Evolutionary conservation across 2,888 invertebrate genomes (phyloP).

Genomic region (Rhimphoctona megacephalus): DNA sequence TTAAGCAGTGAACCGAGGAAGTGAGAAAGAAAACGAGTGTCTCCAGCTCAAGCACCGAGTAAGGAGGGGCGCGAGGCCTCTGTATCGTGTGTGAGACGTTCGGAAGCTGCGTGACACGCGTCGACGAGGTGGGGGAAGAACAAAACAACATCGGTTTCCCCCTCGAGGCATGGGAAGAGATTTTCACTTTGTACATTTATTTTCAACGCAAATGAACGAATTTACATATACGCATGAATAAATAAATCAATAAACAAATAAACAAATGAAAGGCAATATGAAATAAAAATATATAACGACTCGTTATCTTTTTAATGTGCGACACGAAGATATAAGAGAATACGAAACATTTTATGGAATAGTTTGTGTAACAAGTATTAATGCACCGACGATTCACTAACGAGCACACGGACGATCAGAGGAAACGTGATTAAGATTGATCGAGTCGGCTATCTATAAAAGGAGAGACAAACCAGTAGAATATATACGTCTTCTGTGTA

Average conservation of each 20-base stretch:
- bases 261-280: neutral
- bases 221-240: neutral
- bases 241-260: neutral
- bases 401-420: constrained; percentile 57
- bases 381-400: constrained; percentile 61
- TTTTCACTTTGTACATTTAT: neutral
- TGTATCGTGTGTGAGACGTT: constrained; percentile 56
- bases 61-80: constrained; percentile 31
- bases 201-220: neutral
- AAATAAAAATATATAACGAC: neutral
- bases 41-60: constrained; percentile 45
- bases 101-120: constrained; percentile 67
- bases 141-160: constrained; percentile 7
- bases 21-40: constrained; percentile 60
- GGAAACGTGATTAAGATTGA: constrained; percentile 64
- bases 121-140: constrained; percentile 40
- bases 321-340: too few relatives aligned
- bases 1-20: constrained; percentile 30
- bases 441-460: constrained; percentile 55
- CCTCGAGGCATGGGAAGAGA: neutral
- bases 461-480: constrained; percentile 47
- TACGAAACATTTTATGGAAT: neutral
- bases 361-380: constrained; percentile 34
- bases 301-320: neutral
- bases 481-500: constrained; percentile 23